A percentile compares a stretch with the other conserved stretches of the same genome.
Evolutionary conservation across 2,888 invertebrate genomes (phyloP).

Genomic region (Zelleria hepariella): DNA sequence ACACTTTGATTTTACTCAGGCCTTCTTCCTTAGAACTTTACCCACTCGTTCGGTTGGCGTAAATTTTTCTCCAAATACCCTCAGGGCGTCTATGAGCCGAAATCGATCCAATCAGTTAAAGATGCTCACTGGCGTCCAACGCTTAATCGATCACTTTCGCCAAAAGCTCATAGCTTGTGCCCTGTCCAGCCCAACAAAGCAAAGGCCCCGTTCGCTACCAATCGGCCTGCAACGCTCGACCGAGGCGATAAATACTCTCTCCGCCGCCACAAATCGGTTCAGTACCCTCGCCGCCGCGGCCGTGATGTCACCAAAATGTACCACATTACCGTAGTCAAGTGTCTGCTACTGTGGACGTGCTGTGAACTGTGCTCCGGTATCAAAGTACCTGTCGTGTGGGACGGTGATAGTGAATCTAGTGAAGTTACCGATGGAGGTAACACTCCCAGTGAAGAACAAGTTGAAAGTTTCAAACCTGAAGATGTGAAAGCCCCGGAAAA

Average conservation of each 20-base stretch:
- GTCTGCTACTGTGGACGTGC: constrained; percentile 33
- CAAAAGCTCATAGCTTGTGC: constrained; percentile 20
- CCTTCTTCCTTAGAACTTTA: too few relatives aligned
- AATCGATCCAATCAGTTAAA: too few relatives aligned
- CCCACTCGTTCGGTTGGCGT: too few relatives aligned
- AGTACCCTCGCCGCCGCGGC: constrained; percentile 45
- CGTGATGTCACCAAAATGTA: constrained; percentile 63
- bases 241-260: constrained; percentile 67
- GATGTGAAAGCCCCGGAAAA: background rate
- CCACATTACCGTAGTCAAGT: constrained; percentile 24
- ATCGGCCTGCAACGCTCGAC: constrained; percentile 58
- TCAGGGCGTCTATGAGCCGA: too few relatives aligned
- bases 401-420: constrained; percentile 34
- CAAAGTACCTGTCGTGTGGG: constrained; percentile 51
- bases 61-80: too few relatives aligned
- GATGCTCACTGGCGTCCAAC: too few relatives aligned
- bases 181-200: constrained; percentile 36
- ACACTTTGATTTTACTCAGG: too few relatives aligned
- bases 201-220: constrained; percentile 38
- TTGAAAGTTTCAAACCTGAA: constrained; percentile 22
- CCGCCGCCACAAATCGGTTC: constrained; percentile 44
- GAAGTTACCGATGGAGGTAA: constrained; percentile 31
- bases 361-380: constrained; percentile 47
- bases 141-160: background rate
- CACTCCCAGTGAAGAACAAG: constrained; percentile 19